Evolutionary conservation across 2,797 vertebrate genomes (phyloP), one percentile per base, ranked within the genome.

Genomic region (Phataginus tetradactyla): DNA sequence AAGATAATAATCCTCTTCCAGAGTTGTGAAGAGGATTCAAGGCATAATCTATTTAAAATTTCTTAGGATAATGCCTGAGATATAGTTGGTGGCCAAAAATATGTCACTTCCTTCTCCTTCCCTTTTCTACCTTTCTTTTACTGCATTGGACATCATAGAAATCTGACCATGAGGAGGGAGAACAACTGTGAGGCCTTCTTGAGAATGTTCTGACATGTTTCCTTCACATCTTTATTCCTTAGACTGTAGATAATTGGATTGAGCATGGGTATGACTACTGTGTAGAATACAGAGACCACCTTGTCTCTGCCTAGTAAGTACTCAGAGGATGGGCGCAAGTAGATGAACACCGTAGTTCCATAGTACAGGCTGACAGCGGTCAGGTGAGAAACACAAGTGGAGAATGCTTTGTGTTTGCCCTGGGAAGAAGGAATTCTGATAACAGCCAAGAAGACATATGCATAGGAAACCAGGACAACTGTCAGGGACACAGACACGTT

Each of bases 161-260:
- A 90, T 93, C 66, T 94, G 34, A 18, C 5, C 32, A 37, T 49
- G n/a, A 4, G 29, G 15, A 81, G 17, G 1, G 18, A 79, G 39
- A 77, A 34, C 32, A 84, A 66, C 18, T 66, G 4, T 45, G 25
- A 91, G 45, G 20, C 17, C 7, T 81, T 96, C 45, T 49, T 75
- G 15, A 95, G 39, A 42, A 77, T 3, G 2, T 63, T 72, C 23
- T 14, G n/a, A 78, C 91, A 74, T 39, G 11, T 78, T 92, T 97
- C 55, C 57, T 95, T 96, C n/a, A 88, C 21, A 34, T 97, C 85
- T 79, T 92, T 96, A 25, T 83, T 97, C 55, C 63, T 95, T 25
- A 95, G 45, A 74, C 83, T 96, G 10, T 91, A 94, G 59, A 93
- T 78, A 29, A 86, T 57, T 4, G 61, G 49, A 1, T 91, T 95